A percentile compares a stretch with the other conserved stretches of the same genome.
phyloP scores from a whole-genome alignment of 2,888 invertebrate species.

The Cartodere bifasciata region DNA sequence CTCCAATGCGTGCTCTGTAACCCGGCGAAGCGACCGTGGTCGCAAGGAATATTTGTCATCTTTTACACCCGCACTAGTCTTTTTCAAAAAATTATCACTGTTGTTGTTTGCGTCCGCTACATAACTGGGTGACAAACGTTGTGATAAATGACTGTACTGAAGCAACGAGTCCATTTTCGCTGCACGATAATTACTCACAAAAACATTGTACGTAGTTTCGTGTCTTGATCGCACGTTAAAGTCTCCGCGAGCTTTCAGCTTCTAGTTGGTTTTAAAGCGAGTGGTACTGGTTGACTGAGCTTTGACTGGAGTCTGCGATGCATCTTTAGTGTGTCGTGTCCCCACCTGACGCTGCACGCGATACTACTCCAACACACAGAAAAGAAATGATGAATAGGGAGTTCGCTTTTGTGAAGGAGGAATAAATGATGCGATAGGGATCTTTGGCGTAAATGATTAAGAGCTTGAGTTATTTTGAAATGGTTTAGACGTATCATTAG shows the following conservation, averaged over 20 bases:
- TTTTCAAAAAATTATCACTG: constrained; percentile 27
- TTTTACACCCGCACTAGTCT: constrained; percentile 18
- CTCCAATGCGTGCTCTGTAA: constrained; percentile 31
- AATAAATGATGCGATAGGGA: constrained; percentile 29
- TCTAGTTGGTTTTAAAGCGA: constrained; percentile 20
- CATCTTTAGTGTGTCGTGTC: constrained; percentile 16
- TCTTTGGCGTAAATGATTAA: constrained; percentile 26
- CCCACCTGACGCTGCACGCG: constrained; percentile 24
- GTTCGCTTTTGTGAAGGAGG: constrained; percentile 26
- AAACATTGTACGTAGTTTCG: constrained; percentile 11
- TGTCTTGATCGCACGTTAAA: constrained; percentile 10
- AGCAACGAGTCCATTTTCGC: constrained; percentile 25
- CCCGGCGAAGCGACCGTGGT: constrained; percentile 48
- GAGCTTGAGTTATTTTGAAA: constrained; percentile 26
- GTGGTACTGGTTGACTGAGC: constrained; percentile 28
- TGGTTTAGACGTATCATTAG: constrained; percentile 23
- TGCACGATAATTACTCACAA: constrained; percentile 6
- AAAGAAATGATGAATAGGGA: constrained; percentile 29
- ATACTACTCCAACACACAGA: no score
- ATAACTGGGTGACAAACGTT: constrained; percentile 20
- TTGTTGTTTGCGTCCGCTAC: constrained; percentile 35
- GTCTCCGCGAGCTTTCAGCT: constrained; percentile 6
- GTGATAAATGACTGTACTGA: constrained; percentile 19
- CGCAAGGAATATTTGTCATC: constrained; percentile 55
- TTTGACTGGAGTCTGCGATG: constrained; percentile 19